Evolutionary conservation across 1,140 invertebrate species (phyloP), one percentile per base, ranked within the genome.

Genomic region (Drosophila sp.): DNA sequence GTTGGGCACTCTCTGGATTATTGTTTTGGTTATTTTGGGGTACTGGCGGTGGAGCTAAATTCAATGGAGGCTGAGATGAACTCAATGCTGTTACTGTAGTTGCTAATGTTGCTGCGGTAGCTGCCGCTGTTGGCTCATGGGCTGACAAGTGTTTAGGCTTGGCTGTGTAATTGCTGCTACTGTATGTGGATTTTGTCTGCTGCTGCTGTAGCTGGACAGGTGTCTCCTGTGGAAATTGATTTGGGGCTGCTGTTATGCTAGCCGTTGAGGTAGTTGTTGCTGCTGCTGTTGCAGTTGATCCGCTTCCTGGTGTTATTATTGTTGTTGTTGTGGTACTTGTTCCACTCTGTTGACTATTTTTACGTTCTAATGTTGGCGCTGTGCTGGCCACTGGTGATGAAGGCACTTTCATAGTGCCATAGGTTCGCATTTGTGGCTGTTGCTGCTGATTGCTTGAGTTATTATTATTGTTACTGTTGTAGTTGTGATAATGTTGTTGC

Each of bases 371-470:
- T 57, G 77, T 66, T 2, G 90, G 80, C 1, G 85, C 85, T 10
- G 67, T 76, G 55, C 68, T 86, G 25, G 90, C 72, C 38, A 91
- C 85, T 1, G 90, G 90, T 25, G 90, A 91, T 50, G 90, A 90
- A 32, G 90, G 90, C 57, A 89, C 68, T 50, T 91, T 91, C 90
- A 91, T 91, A n/a, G 81, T 89, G 29, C 90, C 80, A 69, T 91
- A 84, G 58, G 79, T 90, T 35, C 90, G 79, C 61, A 87, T 71
- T 66, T 91, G 90, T 8, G 90, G 81, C 67, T 84, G 90, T 50
- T 83, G 74, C 61, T 73, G 80, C 58, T 73, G 80, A 50, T 50
- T 50, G 23, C 8, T 50, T 50, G 44, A 50, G 27, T 50, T 47
- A 62, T 54, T 76, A 25, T 57, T 79, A 50, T 11, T 79, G 58